These are phyloP conservation scores for Platygyra sinensis DNA, from an alignment of 64 coral and sea anemone species.

Conservation along the genomic window DNA sequence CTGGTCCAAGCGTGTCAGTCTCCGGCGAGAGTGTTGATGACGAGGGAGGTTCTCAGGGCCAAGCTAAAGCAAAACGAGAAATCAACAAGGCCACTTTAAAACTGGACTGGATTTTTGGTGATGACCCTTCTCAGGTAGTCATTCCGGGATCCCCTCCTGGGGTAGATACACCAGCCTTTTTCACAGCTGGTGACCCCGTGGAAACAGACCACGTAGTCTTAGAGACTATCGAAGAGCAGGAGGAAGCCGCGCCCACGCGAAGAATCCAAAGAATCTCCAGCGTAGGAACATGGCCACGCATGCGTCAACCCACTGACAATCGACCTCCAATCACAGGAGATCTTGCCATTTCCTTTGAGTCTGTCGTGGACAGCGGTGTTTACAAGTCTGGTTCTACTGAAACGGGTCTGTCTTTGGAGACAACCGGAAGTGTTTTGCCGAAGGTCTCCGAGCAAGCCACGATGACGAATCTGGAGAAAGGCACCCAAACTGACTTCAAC, in stretches of 20 bases:
- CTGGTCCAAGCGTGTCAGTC: neutral
- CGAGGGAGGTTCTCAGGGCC: too few species aligned
- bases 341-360: neutral
- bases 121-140: constrained; percentile 17
- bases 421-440: neutral
- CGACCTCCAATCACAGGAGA: neutral
- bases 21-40: neutral
- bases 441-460: neutral
- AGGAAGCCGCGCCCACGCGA: neutral
- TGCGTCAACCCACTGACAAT: neutral
- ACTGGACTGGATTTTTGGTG: constrained; percentile 14
- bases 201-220: neutral
- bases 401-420: neutral
- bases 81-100: neutral
- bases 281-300: neutral
- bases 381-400: neutral
- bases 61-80: neutral
- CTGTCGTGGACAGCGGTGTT: neutral
- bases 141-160: constrained; percentile 12
- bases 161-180: neutral
- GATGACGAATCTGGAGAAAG: neutral
- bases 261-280: neutral
- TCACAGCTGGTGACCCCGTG: neutral
- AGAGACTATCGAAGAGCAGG: neutral
- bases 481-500: constrained; percentile 10